These are phyloP conservation scores for Intellagama lesueurii DNA, from an alignment of 2,797 vertebrate species.

Conservation along the genomic window DNA sequence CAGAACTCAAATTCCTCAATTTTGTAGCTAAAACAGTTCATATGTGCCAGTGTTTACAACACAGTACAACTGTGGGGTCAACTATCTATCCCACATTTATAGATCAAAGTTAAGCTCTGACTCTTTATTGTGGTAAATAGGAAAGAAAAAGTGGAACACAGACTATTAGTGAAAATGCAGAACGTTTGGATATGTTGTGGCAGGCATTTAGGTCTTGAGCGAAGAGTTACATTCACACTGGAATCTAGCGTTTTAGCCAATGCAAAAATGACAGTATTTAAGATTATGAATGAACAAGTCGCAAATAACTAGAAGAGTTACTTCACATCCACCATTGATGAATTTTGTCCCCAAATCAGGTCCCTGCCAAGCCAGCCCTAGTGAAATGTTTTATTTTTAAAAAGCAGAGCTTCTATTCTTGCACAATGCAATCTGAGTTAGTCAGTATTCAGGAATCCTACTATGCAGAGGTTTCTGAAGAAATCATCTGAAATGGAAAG, in stretches of 20 bases:
- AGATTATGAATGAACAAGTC: background rate
- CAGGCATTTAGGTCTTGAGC: background rate
- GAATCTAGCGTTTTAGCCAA: background rate
- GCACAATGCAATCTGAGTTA: slow-evolving; percentile 23
- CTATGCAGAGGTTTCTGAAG: background rate
- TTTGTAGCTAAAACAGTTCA: background rate
- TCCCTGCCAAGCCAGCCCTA: background rate
- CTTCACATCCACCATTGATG: background rate
- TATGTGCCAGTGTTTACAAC: background rate
- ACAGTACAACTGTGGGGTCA: background rate
- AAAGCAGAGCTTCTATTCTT: background rate
- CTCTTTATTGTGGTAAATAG: background rate
- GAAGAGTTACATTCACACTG: background rate
- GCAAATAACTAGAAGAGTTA: background rate
- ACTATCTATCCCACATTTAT: background rate
- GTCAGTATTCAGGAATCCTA: slow-evolving; percentile 20
- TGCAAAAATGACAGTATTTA: background rate
- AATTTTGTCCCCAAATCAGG: background rate
- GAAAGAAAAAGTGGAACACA: background rate
- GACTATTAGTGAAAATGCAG: background rate
- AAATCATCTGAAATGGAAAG: slow-evolving; percentile 21
- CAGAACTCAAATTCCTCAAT: background rate
- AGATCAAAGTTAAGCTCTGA: background rate
- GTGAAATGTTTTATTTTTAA: background rate
- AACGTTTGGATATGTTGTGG: background rate